phyloP scores from a whole-genome alignment of 2,888 invertebrate genomes.

The Digitonthophagus gazella region DNA sequence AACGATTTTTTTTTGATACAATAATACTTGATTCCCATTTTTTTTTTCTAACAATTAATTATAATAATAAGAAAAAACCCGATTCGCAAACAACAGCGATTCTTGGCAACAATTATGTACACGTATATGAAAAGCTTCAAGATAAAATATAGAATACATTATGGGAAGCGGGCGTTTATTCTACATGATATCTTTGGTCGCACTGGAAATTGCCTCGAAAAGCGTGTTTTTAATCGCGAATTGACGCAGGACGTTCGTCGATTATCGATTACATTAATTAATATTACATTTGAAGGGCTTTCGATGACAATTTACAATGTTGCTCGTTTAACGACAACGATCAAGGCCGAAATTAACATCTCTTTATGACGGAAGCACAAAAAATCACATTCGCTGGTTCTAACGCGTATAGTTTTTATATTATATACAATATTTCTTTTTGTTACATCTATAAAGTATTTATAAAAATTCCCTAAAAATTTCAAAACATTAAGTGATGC shows the following conservation, averaged over 20 bases:
- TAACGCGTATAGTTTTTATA: neutral
- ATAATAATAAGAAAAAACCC: no score
- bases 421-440: conserved; percentile 9
- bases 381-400: conserved; percentile 13
- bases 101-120: no score
- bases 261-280: no score
- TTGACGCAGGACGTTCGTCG: no score
- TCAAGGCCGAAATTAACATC: conserved; percentile 6
- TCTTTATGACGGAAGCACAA: conserved; percentile 4
- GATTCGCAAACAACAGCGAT: no score
- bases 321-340: no score
- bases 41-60: neutral
- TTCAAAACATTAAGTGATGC: no score
- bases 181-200: neutral
- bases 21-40: neutral
- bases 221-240: neutral
- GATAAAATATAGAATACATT: neutral
- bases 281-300: no score
- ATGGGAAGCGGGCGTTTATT: neutral
- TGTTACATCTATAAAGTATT: no score
- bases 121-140: neutral
- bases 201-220: no score
- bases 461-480: neutral
- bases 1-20: no score
- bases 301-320: neutral